Conservation (phyloP, 2,113 vertebrate species). For the Dromas ardeola region DNA sequence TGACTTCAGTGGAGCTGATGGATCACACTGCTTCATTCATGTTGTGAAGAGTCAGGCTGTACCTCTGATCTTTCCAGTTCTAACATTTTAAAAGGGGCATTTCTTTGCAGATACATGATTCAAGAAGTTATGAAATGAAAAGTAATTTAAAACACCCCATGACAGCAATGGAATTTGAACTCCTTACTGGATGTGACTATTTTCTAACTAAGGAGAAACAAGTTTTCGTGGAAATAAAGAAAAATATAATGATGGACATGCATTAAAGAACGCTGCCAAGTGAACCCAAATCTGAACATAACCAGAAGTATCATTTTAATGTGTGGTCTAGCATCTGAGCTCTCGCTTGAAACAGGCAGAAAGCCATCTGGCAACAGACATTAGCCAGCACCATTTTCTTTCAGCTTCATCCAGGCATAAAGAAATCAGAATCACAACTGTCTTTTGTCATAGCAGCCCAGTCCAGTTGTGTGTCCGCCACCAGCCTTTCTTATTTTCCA, state of each 20-base stretch:
- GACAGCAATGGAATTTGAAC: neutral
- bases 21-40: neutral
- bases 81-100: neutral
- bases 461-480: neutral
- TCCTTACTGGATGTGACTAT: neutral
- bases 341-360: neutral
- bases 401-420: neutral
- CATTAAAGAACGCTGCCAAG: neutral
- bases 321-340: neutral
- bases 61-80: neutral
- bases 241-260: neutral
- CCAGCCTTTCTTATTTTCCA: neutral
- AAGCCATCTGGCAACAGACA: neutral
- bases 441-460: neutral
- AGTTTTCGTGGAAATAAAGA: neutral
- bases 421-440: neutral
- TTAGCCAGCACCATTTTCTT: neutral
- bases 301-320: constrained; percentile 15
- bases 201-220: neutral
- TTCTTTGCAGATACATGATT: neutral
- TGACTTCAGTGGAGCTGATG: neutral
- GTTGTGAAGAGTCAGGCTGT: neutral
- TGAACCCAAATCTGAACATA: neutral
- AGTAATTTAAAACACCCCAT: neutral
- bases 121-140: neutral